These are phyloP conservation scores for Okapia johnstoni DNA, from an alignment of 2,113 vertebrate species.

Conservation along the genomic window DNA sequence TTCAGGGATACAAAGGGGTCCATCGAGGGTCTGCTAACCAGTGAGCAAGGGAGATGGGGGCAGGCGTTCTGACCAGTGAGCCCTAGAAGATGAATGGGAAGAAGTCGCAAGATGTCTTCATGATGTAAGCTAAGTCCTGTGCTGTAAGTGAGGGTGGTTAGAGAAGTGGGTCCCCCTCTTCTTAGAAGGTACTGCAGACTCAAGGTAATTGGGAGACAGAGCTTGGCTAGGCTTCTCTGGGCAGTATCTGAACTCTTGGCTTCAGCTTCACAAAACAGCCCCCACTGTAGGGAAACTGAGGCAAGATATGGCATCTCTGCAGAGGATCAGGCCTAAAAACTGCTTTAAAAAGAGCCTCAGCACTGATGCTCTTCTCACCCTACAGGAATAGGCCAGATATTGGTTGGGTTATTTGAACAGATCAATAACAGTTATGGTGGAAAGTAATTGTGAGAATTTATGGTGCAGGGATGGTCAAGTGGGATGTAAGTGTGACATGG, in stretches of 20 bases:
- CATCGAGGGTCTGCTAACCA: not conserved
- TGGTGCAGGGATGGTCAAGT: not conserved
- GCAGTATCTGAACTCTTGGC: not conserved
- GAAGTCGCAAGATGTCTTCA: accelerated
- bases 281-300: not conserved
- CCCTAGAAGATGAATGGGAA: not conserved
- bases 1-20: not conserved
- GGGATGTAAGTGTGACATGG: not conserved
- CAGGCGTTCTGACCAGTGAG: not conserved
- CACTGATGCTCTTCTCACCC: not conserved
- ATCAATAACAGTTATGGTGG: not conserved
- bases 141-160: accelerated
- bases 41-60: too few relatives aligned
- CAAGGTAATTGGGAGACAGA: not conserved
- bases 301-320: not conserved
- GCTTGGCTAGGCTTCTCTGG: not conserved
- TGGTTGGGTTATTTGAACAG: not conserved
- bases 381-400: not conserved
- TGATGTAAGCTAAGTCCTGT: not conserved
- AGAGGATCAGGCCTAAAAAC: not conserved
- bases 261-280: not conserved
- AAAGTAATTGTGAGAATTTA: not conserved
- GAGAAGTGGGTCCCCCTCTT: not conserved
- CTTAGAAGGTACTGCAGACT: not conserved
- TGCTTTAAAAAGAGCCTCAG: not conserved